Conservation (phyloP, 2,797 vertebrate species). For the Pristis pectinata region DNA sequence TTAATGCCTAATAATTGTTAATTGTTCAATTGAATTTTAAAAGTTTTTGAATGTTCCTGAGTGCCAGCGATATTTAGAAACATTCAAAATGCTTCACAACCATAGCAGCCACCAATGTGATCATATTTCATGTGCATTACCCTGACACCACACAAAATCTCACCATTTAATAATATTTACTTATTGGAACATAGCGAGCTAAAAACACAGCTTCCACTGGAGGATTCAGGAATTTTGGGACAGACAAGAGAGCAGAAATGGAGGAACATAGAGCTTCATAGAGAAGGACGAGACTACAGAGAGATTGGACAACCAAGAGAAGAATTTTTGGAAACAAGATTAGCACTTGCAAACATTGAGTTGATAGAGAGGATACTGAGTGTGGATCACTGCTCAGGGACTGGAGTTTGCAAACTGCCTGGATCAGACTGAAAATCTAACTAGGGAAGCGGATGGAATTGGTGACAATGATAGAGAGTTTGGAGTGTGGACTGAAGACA, state of each 20-base stretch:
- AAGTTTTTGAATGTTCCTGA: no score
- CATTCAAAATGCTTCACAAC: no score
- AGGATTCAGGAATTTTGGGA: background rate
- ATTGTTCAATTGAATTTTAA: no score
- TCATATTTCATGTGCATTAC: no score
- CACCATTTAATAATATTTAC: no score
- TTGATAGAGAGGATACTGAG: background rate
- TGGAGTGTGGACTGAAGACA: background rate
- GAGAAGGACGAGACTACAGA: background rate
- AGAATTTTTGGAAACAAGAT: background rate
- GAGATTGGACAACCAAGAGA: background rate
- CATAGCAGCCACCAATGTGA: no score
- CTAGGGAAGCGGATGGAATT: background rate
- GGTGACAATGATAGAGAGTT: background rate
- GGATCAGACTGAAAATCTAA: background rate
- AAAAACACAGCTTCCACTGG: background rate
- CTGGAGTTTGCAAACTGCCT: background rate
- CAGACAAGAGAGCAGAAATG: background rate
- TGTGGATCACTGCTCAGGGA: background rate
- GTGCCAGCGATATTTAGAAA: no score
- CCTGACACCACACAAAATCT: no score
- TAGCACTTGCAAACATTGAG: background rate
- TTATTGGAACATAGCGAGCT: background rate
- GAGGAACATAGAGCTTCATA: background rate
- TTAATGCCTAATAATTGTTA: no score